Base-by-base conservation (phyloP, 2,797 vertebrate genomes). In the Pteropus rufus region DNA sequence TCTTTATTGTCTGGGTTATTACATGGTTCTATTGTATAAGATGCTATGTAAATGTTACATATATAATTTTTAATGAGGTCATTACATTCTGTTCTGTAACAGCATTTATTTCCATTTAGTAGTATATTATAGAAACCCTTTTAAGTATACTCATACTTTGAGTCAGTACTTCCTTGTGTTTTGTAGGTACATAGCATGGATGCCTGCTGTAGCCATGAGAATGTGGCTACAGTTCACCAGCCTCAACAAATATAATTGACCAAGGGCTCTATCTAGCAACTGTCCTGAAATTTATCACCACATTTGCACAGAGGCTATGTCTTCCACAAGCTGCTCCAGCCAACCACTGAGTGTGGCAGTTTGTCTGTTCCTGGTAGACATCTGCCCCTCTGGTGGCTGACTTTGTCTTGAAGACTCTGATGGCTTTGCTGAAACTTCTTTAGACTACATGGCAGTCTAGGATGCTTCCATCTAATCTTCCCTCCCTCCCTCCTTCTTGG, bases 81-180 rank as follows among this genome's bases (percentile, higher is more conserved):
- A 87, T 93, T 54, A 18, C 7, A 69, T 29, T 69, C 4, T 89
- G 31, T 49, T 80, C n/a, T 72, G 18, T 52, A 41, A 41, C 29
- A 87, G 29, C 26, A 46, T 19, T 79, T 79, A 67, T 83, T 83
- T 91, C 73, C 58, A 34, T 3, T 46, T 62, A 75, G 23, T 9
- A 62, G 60, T 70, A 49, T 36, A 54, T 31, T 73, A 31, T 60
- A 80, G 36, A 81, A 88, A 88, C 29, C 34, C 44, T 81, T 88
- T 23, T 16, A 73, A 64, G 41, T 36, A 72, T 34, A 75, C 73
- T 46, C 89, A 75, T 64, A 64, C 21, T 44, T 21, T 69, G 34
- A 64, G 56, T 44, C 7, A 54, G 36, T 56, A 52, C 14, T 16
- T 64, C 60, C 12, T 52, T 36, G 23, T 44, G 34, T 72, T 56